phyloP scores from a whole-genome alignment of 1,140 invertebrate species.

The Wasmannia auropunctata region DNA sequence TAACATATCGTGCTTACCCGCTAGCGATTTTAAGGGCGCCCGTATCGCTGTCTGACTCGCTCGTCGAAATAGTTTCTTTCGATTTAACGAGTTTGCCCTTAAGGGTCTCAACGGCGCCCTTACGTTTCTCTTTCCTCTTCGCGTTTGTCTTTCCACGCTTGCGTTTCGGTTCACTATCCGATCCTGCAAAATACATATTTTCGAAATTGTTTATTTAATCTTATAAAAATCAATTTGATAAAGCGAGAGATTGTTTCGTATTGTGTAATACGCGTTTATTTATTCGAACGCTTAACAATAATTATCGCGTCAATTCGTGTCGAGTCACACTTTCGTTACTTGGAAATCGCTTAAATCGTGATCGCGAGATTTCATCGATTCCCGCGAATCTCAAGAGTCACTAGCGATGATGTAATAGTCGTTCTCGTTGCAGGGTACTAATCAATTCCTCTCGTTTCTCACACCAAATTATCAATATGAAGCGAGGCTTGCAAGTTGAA shows the following conservation, averaged over 20 bases:
- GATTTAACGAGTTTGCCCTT: conserved; percentile 96
- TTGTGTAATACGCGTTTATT: too few relatives aligned
- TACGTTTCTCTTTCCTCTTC: conserved; percentile 83
- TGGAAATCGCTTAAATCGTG: too few relatives aligned
- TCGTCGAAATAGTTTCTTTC: conserved; percentile 97
- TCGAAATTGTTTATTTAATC: background rate
- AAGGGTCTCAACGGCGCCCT: conserved; percentile 86
- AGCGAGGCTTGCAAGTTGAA: too few relatives aligned
- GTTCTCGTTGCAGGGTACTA: too few relatives aligned
- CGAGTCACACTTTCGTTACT: too few relatives aligned
- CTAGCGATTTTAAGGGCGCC: conserved; percentile 87
- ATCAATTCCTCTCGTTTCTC: too few relatives aligned
- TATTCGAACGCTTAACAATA: too few relatives aligned
- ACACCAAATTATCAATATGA: too few relatives aligned
- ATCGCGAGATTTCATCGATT: too few relatives aligned
- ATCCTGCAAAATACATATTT: conserved; percentile 81
- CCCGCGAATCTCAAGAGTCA: too few relatives aligned
- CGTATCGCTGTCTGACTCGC: conserved; percentile 94
- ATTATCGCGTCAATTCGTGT: too few relatives aligned
- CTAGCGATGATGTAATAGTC: too few relatives aligned
- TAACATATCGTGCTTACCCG: conserved; percentile 81
- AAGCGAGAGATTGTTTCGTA: background rate
- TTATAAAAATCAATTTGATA: background rate
- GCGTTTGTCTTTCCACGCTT: conserved; percentile 86
- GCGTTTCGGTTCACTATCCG: conserved; percentile 88